Base-by-base conservation (phyloP, 2,888 invertebrate species). In the Hedya salicella region DNA sequence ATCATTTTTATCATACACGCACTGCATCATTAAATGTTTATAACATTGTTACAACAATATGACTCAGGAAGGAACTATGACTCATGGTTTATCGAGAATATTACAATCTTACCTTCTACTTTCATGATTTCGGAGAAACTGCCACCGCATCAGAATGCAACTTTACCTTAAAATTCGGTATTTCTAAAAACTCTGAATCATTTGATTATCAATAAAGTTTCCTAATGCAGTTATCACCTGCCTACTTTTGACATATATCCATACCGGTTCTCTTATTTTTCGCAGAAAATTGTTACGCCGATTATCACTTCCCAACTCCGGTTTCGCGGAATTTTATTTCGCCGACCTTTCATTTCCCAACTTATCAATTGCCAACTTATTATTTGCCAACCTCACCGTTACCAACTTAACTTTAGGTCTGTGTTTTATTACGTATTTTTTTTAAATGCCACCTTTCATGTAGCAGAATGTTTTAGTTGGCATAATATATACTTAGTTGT, bases 1-100 rank as follows among this genome's bases (percentile, higher is more conserved):
- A 32, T 42, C 66, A 46, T 61, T 46, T 53, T 66, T 66, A 61
- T 66, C 60, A 53, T 42, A 61, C 39, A 25, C 30, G 40, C 65
- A 54, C 53, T 48, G 46, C 48, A 60, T 59, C 59, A 53, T 60
- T 54, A 48, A 59, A 49, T 21, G 48, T 60, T 60, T 60, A 39
- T 49, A 57, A 46, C 57, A 25, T 57, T 56, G 54, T 56, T 46
- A 44, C 44, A 46, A 46, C 32, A 44, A 44, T 46, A 19, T 46
- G 32, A 49, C 39, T 39, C 36, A 39, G 36, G 17, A 52, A 32
- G 40, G 36, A 56, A 50, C 32, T 14, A 54, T 62, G 62, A 62
- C 13, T 62, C 62, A 56, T 49, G 21, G 19, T 40, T 63, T 25
- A 60, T 39, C 50, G 42, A 59, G 49, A 44, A 32, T 25, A 44